phyloP scores from a whole-genome alignment of 2,888 invertebrate species.

The Asteroscopus sphinx region DNA sequence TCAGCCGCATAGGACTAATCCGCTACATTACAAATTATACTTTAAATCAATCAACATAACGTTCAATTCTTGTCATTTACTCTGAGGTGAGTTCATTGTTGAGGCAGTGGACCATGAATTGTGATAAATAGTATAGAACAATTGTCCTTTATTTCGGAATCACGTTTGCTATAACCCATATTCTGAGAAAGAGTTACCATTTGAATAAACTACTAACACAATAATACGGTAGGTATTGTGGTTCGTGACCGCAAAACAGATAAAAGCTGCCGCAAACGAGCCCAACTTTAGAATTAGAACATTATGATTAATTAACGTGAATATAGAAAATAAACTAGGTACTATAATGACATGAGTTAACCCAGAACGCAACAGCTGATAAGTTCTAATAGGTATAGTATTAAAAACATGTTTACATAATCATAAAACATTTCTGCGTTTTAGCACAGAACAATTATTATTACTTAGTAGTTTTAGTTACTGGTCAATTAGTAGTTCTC shows the following conservation, averaged over 20 bases:
- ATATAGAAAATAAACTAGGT: conserved; percentile 43
- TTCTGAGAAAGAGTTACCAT: conserved; percentile 62
- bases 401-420: conserved; percentile 32
- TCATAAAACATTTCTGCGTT: conserved; percentile 27
- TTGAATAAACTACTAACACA: conserved; percentile 50
- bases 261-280: conserved; percentile 55
- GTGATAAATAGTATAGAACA: conserved; percentile 73
- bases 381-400: conserved; percentile 26
- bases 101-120: conserved; percentile 61
- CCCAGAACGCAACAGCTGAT: conserved; percentile 44
- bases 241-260: conserved; percentile 60
- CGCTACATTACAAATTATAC: conserved; percentile 57
- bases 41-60: conserved; percentile 58
- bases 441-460: too few species aligned
- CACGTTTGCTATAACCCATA: conserved; percentile 68
- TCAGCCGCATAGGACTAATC: conserved; percentile 60
- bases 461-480: too few species aligned
- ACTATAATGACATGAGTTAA: conserved; percentile 40
- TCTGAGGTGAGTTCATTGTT: conserved; percentile 37
- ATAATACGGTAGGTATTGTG: conserved; percentile 55
- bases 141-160: conserved; percentile 73
- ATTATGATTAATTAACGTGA: conserved; percentile 50
- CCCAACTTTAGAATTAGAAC: conserved; percentile 37
- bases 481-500: too few species aligned
- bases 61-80: conserved; percentile 57